Evolutionary conservation across 2,888 invertebrate genomes (phyloP).

Genomic region (Petrolisthes manimaculis): DNA sequence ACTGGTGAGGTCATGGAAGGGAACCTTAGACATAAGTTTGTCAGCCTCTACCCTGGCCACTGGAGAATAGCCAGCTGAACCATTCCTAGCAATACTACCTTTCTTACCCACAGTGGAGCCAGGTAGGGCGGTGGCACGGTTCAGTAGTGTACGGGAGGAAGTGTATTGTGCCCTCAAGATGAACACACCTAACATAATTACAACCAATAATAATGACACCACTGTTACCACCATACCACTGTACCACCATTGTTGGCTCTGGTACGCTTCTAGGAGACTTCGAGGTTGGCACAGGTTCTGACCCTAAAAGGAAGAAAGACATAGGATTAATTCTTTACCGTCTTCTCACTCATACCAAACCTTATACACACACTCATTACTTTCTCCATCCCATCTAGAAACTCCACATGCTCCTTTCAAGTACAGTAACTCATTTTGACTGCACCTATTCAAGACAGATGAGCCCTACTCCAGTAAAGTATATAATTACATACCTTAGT

Average conservation of each 20-base stretch:
- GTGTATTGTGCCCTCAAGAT: not conserved
- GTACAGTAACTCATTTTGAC: too few relatives aligned
- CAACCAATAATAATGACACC: constrained; percentile 14
- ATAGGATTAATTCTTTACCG: too few relatives aligned
- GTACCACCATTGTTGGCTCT: constrained; percentile 42
- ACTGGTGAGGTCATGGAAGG: constrained; percentile 51
- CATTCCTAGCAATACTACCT: constrained; percentile 8
- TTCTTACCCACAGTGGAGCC: not conserved
- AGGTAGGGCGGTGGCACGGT: not conserved
- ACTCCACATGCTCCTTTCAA: too few relatives aligned
- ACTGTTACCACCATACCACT: constrained; percentile 14
- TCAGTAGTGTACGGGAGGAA: not conserved
- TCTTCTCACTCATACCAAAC: too few relatives aligned
- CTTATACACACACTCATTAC: too few relatives aligned
- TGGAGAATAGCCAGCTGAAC: constrained; percentile 15
- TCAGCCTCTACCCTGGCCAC: constrained; percentile 24
- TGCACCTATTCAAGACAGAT: too few relatives aligned
- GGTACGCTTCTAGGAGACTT: constrained; percentile 24
- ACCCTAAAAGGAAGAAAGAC: constrained; percentile 23
- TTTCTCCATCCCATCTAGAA: too few relatives aligned
- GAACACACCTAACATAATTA: constrained; percentile 9
- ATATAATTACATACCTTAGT: constrained; percentile 20
- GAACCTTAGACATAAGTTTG: constrained; percentile 32
- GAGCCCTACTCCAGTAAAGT: too few relatives aligned
- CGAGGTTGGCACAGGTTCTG: constrained; percentile 38